phyloP scores from a whole-genome alignment of 1,140 invertebrate genomes.

The Brachionus sp. region DNA sequence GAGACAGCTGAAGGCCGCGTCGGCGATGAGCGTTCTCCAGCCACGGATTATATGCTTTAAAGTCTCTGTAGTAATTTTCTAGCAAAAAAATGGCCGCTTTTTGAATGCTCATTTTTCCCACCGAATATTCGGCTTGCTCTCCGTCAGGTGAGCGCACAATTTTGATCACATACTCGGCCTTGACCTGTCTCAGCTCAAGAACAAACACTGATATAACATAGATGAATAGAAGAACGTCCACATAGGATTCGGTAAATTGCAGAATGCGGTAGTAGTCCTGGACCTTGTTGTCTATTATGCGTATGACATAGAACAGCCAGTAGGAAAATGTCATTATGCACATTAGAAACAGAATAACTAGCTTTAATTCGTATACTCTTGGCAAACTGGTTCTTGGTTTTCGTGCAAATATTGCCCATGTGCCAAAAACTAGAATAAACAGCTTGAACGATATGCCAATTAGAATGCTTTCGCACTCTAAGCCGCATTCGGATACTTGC shows the following conservation, averaged over 20 bases:
- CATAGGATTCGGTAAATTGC: conserved; percentile 80
- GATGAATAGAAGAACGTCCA: conserved; percentile 87
- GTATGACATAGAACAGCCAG: conserved; percentile 93
- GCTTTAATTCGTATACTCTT: conserved; percentile 82
- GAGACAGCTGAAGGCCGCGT: not conserved
- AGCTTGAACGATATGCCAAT: conserved; percentile 87
- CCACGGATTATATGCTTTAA: conserved; percentile 92
- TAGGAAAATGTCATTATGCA: conserved; percentile 87
- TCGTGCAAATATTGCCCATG: conserved; percentile 72
- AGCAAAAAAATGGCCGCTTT: conserved; percentile 86
- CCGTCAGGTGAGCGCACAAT: conserved; percentile 89
- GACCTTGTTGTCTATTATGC: conserved; percentile 65
- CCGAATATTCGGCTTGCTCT: conserved; percentile 67
- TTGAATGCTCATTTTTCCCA: conserved; percentile 89
- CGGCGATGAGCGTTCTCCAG: conserved; percentile 57
- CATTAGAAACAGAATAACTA: conserved; percentile 78
- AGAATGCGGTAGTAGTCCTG: conserved; percentile 67
- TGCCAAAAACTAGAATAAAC: conserved; percentile 78
- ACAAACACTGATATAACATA: conserved; percentile 88
- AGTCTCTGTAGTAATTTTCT: conserved; percentile 91
- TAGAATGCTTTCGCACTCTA: conserved; percentile 82
- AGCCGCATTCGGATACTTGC: conserved; percentile 65
- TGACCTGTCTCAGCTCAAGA: conserved; percentile 83
- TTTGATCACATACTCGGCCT: conserved; percentile 83
- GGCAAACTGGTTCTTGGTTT: conserved; percentile 72